These are phyloP conservation scores for Uloborus plumipes DNA, from an alignment of 2,888 invertebrate genomes.

Conservation along the genomic window DNA sequence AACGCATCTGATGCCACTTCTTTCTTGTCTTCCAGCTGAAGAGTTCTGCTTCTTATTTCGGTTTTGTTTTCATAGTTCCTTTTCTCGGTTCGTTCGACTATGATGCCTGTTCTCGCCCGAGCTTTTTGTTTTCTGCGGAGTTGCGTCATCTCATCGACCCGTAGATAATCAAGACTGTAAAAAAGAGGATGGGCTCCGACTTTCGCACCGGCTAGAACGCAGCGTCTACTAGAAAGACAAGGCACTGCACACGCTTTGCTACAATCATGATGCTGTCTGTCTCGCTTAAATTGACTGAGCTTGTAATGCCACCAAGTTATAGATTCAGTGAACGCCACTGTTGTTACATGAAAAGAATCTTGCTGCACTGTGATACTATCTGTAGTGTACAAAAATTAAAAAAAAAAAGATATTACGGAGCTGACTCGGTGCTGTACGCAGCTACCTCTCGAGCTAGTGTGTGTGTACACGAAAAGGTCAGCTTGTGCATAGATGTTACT, in stretches of 20 bases:
- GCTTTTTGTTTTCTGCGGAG: conserved; percentile 35
- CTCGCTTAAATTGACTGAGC: conserved; percentile 24
- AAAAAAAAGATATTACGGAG: conserved; percentile 28
- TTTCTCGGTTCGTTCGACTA: conserved; percentile 44
- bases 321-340: conserved; percentile 22
- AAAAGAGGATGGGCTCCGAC: background rate
- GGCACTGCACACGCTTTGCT: background rate
- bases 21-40: conserved; percentile 53
- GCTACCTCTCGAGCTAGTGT: conserved; percentile 37
- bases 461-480: conserved; percentile 25
- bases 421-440: conserved; percentile 52
- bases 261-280: conserved; percentile 27
- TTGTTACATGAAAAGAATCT: conserved; percentile 32
- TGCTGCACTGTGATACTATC: conserved; percentile 64
- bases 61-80: conserved; percentile 38
- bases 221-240: no score
- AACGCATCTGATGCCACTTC: conserved; percentile 55
- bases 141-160: conserved; percentile 45
- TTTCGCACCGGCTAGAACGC: background rate
- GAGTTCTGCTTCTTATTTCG: conserved; percentile 24
- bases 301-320: conserved; percentile 12
- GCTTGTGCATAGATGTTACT: conserved; percentile 43
- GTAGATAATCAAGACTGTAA: conserved; percentile 41
- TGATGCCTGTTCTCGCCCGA: conserved; percentile 48
- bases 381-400: conserved; percentile 62